Evolutionary conservation across 64 coral and sea anemone genomes (phyloP), one percentile per base, ranked within the genome.

Genomic region (Acropora yongei): DNA sequence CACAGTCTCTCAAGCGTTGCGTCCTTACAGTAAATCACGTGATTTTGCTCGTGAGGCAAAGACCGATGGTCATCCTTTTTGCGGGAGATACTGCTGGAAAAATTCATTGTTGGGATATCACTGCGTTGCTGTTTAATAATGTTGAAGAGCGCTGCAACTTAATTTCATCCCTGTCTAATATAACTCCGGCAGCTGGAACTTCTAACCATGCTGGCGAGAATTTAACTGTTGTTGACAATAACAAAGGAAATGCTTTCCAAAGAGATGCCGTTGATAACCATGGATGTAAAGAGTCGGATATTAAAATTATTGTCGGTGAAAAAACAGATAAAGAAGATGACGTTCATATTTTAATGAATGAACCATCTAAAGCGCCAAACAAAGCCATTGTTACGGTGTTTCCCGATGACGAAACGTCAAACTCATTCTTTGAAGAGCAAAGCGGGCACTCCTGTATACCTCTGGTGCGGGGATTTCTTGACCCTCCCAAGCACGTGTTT

Each of bases 71-170:
- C 10, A 60, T 98, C 47, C 19, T 95, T 11, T 95, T 95, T 88
- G 93, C 90, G 46, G 93, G 93, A 8, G 93, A 98, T 67, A 98
- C 96, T 30, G 96, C 96, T 49, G 96, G 96, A 12, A 93, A 61
- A 57, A 84, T 98, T 43, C 87, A 90, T 16, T 88, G 90, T 50
- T 98, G 96, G 96, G 91, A 98, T 49, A 68, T 95, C 44, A 98
- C 96, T 13, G 16, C 72, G 19, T 72, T 90, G 8, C 65, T 93
- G 17, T 8, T 85, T 75, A 84, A 93, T 41, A 86, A 95, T 63
- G 49, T 97, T 16, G 72, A 13, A 57, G 87, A 94, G 48, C 49
- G 57, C 16, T 94, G 72, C 41, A 72, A 89, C 39, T 83, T 78
- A 8, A 13, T 72, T 48, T 50, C 65, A 4, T 47, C 11, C 16